These are phyloP conservation scores for Caradrina kadenii DNA, from an alignment of 2,888 invertebrate species.

Conservation along the genomic window DNA sequence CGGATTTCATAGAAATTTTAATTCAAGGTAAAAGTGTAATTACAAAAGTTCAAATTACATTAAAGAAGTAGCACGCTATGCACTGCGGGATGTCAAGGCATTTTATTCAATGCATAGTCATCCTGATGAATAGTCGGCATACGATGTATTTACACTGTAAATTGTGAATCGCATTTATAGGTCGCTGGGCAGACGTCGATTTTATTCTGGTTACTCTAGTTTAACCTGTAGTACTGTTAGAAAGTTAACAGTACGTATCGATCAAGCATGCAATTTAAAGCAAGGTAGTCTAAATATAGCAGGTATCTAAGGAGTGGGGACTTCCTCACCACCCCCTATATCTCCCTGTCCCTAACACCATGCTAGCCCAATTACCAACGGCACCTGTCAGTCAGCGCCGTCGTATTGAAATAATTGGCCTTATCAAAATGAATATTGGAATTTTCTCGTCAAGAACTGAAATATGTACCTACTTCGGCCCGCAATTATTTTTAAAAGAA, in stretches of 20 bases:
- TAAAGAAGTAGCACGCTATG: constrained; percentile 27
- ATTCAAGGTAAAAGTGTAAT: constrained; percentile 37
- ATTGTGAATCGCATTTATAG: constrained; percentile 35
- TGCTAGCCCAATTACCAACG: constrained; percentile 47
- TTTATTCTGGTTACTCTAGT: constrained; percentile 27
- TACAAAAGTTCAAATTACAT: constrained; percentile 28
- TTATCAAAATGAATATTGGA: constrained; percentile 24
- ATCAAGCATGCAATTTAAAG: constrained; percentile 66
- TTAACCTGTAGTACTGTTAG: constrained; percentile 30
- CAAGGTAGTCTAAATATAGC: constrained; percentile 72
- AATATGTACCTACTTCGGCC: neutral
- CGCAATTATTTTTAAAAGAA: neutral
- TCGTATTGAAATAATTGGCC: constrained; percentile 15
- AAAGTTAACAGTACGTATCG: constrained; percentile 64
- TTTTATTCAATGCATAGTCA: constrained; percentile 38
- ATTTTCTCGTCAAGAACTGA: constrained; percentile 11
- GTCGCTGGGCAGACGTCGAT: constrained; percentile 21
- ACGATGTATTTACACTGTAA: constrained; percentile 15
- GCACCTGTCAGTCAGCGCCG: constrained; percentile 18
- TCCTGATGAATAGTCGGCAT: constrained; percentile 36
- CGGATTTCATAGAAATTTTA: constrained; percentile 27
- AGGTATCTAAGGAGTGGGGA: constrained; percentile 60
- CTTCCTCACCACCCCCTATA: constrained; percentile 42
- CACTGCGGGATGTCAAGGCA: constrained; percentile 34
- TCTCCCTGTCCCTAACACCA: constrained; percentile 26